Base-by-base conservation (phyloP, 2,113 vertebrate genomes). In the Mus spicilegus region DNA sequence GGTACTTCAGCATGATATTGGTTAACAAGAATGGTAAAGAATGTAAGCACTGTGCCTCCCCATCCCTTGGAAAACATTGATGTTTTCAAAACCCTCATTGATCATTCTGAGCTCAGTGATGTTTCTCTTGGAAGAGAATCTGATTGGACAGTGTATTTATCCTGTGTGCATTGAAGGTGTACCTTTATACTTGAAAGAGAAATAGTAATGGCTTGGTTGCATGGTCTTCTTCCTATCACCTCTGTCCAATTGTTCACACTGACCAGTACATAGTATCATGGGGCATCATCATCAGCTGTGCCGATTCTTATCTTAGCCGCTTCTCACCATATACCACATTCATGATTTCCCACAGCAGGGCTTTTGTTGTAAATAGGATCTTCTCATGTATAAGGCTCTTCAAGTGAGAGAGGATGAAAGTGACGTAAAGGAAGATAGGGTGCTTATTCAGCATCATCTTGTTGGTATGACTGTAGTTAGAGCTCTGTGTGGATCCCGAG, bases 281-380 rank as follows among this genome's bases (percentile, higher is more conserved):
- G 65, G 1, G 0, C 13, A 0, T 33, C 19, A 0, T 56, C 51
- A 30, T 11, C 39, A 42, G 0, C 1, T 26, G 28, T 4, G 28
- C 51, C 17, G 36, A 33, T 4, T 33, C 67, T 69, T 19, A 20
- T 5, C 30, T 16, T 58, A 17, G 42, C 69, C 16, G 20, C 12
- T 76, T 49, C 19, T 77, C 11, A 46, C 10, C 22, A 24, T 54
- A 19, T 0, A 9, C 67, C 17, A 70, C 85, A 63, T 61, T 30
- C 39, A 20, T 75, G 70, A 0, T 65, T 93, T 70, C 65, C 49
- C 56, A 80, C 46, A 76, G 69, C 26, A 0, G 58, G 5, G 5
- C 39, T 94, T 91, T 76, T 28, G 14, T 24, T 46, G 28, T 87
- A n/a, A 51, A 46, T 39, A 36, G 39, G 26, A 93, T 58, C 20